Percentiles rank a stretch among this genome's conserved stretches.
Evolutionary conservation across 2,113 vertebrate genomes (phyloP).

Genomic region (Periophthalmodon schlosseri): DNA sequence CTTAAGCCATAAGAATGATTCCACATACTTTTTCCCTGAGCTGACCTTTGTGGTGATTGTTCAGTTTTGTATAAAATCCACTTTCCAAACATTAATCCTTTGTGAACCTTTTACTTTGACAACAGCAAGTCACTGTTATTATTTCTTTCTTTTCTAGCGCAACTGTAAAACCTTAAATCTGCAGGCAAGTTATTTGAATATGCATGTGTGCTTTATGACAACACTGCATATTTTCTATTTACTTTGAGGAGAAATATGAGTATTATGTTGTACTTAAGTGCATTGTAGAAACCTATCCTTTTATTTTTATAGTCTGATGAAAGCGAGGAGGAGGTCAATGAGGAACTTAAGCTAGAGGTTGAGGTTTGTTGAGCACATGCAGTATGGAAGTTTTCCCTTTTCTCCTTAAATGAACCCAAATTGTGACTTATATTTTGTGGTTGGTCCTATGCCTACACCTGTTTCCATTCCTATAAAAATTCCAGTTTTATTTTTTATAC

Average conservation of each 20-base stretch:
- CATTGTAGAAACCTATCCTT: conserved; percentile 7
- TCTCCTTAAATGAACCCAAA: neutral
- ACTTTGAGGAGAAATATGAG: neutral
- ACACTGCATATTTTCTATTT: conserved; percentile 41
- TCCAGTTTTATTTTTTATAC: conserved; percentile 4
- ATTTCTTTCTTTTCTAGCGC: conserved; percentile 43
- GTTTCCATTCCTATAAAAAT: conserved; percentile 6
- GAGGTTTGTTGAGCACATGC: conserved; percentile 62
- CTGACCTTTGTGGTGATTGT: neutral
- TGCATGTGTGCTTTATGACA: conserved; percentile 46
- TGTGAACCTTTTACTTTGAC: neutral
- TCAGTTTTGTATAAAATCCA: neutral
- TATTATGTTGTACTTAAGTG: neutral
- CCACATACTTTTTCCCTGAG: neutral
- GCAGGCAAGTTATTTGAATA: conserved; percentile 59
- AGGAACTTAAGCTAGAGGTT: conserved; percentile 49
- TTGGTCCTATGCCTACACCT: neutral
- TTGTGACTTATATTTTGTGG: neutral
- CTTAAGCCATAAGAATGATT: neutral
- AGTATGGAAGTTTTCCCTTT: neutral
- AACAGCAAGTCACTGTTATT: conserved; percentile 16
- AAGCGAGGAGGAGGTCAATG: conserved; percentile 64
- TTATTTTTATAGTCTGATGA: conserved; percentile 63
- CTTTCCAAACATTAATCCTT: too few relatives aligned
- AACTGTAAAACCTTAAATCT: conserved; percentile 41